These are phyloP conservation scores for Novumbra hubbsi DNA, from an alignment of 2,797 vertebrate genomes.

Conservation along the genomic window DNA sequence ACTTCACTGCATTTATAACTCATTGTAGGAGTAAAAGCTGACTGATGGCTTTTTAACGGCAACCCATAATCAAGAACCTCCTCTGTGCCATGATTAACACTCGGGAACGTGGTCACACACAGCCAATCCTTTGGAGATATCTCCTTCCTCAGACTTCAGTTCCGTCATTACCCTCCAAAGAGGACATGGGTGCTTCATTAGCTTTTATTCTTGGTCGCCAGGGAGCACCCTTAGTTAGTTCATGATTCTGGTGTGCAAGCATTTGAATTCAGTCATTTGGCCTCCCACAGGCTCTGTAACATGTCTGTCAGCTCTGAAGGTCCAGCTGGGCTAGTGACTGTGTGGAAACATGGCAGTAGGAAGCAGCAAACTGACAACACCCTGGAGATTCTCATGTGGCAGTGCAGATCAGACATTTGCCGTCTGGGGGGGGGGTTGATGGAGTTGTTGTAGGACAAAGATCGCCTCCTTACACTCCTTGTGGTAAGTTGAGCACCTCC, in stretches of 20 bases:
- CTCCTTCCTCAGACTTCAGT: conserved; percentile 67
- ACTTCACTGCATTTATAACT: neutral
- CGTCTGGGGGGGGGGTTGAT: no score
- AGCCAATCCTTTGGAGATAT: conserved; percentile 67
- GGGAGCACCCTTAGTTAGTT: conserved; percentile 53
- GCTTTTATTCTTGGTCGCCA: conserved; percentile 54
- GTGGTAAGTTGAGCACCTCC: neutral
- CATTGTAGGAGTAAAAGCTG: conserved; percentile 58
- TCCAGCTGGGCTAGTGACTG: neutral
- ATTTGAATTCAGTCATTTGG: conserved; percentile 46
- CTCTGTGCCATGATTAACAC: conserved; percentile 62
- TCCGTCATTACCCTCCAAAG: conserved; percentile 65
- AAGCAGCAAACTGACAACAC: no score
- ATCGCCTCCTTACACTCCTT: neutral
- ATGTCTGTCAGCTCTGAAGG: conserved; percentile 6
- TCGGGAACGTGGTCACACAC: conserved; percentile 66
- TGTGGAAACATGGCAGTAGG: no score
- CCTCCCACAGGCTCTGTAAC: conserved; percentile 25
- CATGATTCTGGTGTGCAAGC: conserved; percentile 48
- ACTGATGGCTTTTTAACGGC: conserved; percentile 69
- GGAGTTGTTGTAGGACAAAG: neutral
- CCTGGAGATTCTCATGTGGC: no score
- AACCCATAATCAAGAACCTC: conserved; percentile 69
- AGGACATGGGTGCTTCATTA: conserved; percentile 70
- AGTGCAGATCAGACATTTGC: no score